Evolutionary conservation across 2,797 vertebrate species (phyloP).

Genomic region (Heteromormyrus szaboi): DNA sequence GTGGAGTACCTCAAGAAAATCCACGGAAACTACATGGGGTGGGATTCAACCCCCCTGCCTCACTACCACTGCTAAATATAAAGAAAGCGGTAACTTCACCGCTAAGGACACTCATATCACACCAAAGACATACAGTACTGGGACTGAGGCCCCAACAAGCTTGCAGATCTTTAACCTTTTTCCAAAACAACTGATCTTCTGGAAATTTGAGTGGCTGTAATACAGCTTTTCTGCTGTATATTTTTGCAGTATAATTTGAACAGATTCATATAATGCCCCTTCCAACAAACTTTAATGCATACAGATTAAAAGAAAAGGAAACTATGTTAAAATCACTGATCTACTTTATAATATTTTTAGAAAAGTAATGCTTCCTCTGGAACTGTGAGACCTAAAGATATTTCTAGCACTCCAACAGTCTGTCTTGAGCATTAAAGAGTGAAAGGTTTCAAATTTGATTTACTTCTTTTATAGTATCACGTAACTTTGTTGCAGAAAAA

Average conservation of each 20-base stretch:
- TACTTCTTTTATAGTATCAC: neutral
- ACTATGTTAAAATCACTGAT: neutral
- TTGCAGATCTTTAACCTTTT: neutral
- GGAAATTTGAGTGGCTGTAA: neutral
- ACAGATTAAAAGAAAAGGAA: neutral
- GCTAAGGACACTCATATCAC: neutral
- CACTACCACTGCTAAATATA: neutral
- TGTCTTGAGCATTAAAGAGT: constrained; percentile 3
- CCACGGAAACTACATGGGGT: neutral
- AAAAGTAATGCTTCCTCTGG: neutral
- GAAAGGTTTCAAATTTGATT: neutral
- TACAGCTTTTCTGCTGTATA: neutral
- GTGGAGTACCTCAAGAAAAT: neutral
- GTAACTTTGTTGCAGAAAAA: neutral
- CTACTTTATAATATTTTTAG: neutral
- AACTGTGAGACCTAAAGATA: neutral
- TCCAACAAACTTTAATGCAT: neutral
- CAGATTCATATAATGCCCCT: neutral
- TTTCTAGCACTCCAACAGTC: neutral
- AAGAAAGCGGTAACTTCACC: neutral
- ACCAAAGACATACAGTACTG: neutral
- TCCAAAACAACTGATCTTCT: neutral
- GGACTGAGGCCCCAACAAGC: neutral
- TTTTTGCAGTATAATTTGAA: neutral
- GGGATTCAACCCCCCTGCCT: neutral